A percentile compares a stretch with the other conserved stretches of the same genome.
Evolutionary conservation across 1,140 invertebrate species (phyloP).

Genomic region (Pollicipes pollicipes): DNA sequence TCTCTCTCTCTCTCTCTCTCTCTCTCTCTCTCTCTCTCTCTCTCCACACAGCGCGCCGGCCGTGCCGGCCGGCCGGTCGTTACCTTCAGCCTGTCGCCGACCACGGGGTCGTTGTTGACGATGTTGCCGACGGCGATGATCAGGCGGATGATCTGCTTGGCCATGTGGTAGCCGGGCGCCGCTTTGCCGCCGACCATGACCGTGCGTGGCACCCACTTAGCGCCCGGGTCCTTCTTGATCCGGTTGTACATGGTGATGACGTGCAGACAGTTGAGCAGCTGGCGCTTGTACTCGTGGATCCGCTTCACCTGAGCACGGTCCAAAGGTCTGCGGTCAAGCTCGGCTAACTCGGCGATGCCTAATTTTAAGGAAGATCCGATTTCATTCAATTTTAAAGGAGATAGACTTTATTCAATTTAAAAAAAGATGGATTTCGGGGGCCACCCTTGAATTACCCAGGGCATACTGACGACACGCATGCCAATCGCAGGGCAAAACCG

Average conservation of each 20-base stretch:
- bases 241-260: constrained; percentile 92
- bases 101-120: constrained; percentile 92
- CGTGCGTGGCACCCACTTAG: constrained; percentile 66
- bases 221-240: constrained; percentile 79
- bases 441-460: too few relatives aligned
- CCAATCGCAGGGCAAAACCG: constrained; percentile 45
- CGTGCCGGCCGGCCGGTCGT: too few relatives aligned
- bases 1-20: too few relatives aligned
- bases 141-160: constrained; percentile 96
- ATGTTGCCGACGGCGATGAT: constrained; percentile 80
- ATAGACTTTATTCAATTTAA: too few relatives aligned
- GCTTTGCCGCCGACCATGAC: constrained; percentile 98
- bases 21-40: too few relatives aligned
- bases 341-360: constrained; percentile 77
- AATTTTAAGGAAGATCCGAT: too few relatives aligned
- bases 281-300: constrained; percentile 98
- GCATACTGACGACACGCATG: constrained; percentile 69
- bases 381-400: too few relatives aligned
- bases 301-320: constrained; percentile 52
- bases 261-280: constrained; percentile 87
- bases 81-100: constrained; percentile 89
- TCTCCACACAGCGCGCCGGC: too few relatives aligned
- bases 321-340: constrained; percentile 70
- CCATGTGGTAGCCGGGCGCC: constrained; percentile 93
- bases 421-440: too few relatives aligned